Evolutionary conservation across 2,888 invertebrate species (phyloP).

Genomic region (Terebella lapidaria): DNA sequence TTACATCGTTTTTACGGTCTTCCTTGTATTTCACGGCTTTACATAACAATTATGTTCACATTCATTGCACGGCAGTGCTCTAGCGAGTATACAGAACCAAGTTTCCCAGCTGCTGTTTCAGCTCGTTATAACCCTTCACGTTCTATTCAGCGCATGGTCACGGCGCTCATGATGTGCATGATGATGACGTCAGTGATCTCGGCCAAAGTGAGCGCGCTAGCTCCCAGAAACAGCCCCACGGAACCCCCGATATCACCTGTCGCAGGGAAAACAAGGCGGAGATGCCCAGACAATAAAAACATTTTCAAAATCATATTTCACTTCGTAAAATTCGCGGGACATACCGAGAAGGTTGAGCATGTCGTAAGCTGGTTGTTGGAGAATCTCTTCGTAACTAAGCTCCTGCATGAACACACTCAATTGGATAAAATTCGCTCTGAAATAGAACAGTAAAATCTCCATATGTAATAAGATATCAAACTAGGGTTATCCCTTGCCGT

Average conservation of each 20-base stretch:
- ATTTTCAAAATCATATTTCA: too few species aligned
- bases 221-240: conserved; percentile 1
- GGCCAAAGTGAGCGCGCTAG: background rate
- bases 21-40: too few species aligned
- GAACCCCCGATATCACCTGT: conserved; percentile 4
- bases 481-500: background rate
- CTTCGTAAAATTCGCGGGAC: too few species aligned
- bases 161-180: background rate
- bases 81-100: too few species aligned
- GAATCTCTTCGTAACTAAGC: conserved; percentile 1
- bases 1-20: too few species aligned
- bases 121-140: too few species aligned
- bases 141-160: too few species aligned
- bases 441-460: background rate
- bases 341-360: background rate
- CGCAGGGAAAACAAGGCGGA: background rate
- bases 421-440: background rate
- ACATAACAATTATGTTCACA: too few species aligned
- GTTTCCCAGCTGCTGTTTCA: too few species aligned
- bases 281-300: too few species aligned
- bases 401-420: conserved; percentile 2
- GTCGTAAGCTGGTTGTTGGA: conserved; percentile 3
- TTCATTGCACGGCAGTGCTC: too few species aligned
- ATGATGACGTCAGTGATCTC: background rate
- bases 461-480: background rate